Conservation (phyloP, 2,888 invertebrate genomes). For the Pristionchus mayeri region DNA sequence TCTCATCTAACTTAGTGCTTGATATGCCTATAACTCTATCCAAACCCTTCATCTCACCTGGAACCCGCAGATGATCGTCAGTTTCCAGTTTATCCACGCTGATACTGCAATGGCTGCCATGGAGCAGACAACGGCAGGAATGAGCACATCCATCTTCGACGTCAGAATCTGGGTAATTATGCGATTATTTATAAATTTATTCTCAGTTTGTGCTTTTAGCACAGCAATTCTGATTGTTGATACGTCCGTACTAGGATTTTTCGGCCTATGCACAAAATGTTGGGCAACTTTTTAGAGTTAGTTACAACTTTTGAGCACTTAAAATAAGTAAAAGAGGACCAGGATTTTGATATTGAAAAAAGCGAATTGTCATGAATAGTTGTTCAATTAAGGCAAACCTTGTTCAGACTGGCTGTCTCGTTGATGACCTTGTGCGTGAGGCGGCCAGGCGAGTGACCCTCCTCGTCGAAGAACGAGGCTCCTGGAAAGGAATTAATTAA, state of each 20-base stretch:
- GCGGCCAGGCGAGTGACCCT: slow-evolving; percentile 69
- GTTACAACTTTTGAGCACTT: too few relatives aligned
- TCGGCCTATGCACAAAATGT: too few relatives aligned
- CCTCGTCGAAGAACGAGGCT: slow-evolving; percentile 68
- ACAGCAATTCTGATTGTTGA: too few relatives aligned
- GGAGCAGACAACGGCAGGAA: slow-evolving; percentile 72
- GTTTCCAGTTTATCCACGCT: slow-evolving; percentile 72
- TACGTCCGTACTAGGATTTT: too few relatives aligned
- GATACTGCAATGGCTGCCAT: slow-evolving; percentile 65
- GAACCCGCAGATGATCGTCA: slow-evolving; percentile 72
- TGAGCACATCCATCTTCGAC: slow-evolving; percentile 71
- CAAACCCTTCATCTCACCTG: slow-evolving; percentile 44
- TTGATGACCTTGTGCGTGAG: slow-evolving; percentile 70
- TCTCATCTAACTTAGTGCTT: too few relatives aligned
- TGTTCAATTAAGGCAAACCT: slow-evolving; percentile 55
- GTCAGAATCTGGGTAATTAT: slow-evolving; percentile 64
- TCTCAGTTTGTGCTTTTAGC: too few relatives aligned
- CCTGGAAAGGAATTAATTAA: too few relatives aligned
- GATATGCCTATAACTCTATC: not conserved
- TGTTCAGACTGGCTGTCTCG: slow-evolving; percentile 71
- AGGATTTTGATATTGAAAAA: too few relatives aligned
- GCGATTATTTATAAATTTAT: not conserved
- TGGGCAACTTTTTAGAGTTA: too few relatives aligned
- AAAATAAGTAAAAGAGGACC: too few relatives aligned
- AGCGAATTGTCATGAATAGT: too few relatives aligned